Conservation (phyloP, 2,797 vertebrate genomes). For the Garrulus glandarius region DNA sequence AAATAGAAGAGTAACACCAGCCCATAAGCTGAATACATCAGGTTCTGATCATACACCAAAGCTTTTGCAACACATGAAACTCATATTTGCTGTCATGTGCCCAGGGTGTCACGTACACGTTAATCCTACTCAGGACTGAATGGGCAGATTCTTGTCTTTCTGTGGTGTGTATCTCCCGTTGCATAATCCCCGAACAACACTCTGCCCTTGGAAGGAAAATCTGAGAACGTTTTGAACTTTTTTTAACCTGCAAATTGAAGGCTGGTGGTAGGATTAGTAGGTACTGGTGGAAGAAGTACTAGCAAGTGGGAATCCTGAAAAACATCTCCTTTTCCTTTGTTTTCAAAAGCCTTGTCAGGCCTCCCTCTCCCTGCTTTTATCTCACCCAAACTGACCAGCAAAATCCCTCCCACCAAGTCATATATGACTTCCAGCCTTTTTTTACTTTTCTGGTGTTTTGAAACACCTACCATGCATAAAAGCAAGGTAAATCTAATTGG, state of each 20-base stretch:
- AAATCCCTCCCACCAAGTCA: not conserved
- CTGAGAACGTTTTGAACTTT: not conserved
- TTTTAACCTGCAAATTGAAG: not conserved
- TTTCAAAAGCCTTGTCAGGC: not conserved
- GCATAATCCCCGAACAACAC: not conserved
- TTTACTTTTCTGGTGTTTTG: not conserved
- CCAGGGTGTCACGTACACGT: not conserved
- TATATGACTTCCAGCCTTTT: not conserved
- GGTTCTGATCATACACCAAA: constrained; percentile 35
- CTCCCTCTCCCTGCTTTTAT: not conserved
- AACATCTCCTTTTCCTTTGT: not conserved
- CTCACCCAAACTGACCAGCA: not conserved
- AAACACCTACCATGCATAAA: not conserved
- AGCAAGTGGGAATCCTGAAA: not conserved
- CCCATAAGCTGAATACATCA: not conserved
- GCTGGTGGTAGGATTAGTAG: not conserved
- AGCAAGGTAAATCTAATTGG: not conserved
- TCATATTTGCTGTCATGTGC: not conserved
- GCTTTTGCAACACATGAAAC: constrained; percentile 11
- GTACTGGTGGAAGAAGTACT: not conserved
- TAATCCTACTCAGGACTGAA: not conserved
- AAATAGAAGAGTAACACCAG: constrained; percentile 33
- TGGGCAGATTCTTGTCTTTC: not conserved
- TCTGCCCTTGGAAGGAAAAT: not conserved
- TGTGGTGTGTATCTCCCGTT: not conserved